These are phyloP conservation scores for Microchirus variegatus DNA, from an alignment of 2,797 vertebrate genomes.

Conservation along the genomic window DNA sequence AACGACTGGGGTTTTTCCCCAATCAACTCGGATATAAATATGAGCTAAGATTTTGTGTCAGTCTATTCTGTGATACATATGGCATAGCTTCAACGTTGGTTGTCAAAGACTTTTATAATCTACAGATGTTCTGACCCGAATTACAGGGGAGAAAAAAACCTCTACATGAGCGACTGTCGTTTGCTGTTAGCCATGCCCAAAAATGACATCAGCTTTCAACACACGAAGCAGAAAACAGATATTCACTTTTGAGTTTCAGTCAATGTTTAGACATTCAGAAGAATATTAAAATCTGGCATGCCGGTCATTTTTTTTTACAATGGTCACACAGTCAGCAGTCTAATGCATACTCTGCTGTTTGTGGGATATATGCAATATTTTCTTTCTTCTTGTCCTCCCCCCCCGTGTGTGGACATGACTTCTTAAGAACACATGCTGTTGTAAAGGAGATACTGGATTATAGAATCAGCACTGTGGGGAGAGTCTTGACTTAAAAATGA, in stretches of 20 bases:
- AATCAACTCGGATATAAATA: conserved; percentile 40
- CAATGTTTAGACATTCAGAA: conserved; percentile 44
- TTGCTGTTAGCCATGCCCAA: conserved; percentile 35
- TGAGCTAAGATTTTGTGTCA: conserved; percentile 34
- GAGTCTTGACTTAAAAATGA: conserved; percentile 83
- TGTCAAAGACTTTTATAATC: conserved; percentile 52
- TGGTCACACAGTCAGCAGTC: conserved; percentile 61
- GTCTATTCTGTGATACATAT: conserved; percentile 23
- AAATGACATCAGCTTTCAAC: conserved; percentile 46
- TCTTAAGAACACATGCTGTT: conserved; percentile 81
- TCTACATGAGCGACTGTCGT: conserved; percentile 37
- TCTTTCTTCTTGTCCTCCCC: conserved; percentile 69
- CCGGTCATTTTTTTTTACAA: conserved; percentile 40
- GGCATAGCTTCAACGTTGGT: conserved; percentile 39
- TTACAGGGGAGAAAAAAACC: conserved; percentile 48
- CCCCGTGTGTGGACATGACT: conserved; percentile 76
- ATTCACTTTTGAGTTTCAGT: conserved; percentile 5
- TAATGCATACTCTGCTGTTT: conserved; percentile 63
- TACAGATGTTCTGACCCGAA: conserved; percentile 50
- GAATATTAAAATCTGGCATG: conserved; percentile 53
- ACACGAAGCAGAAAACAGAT: conserved; percentile 18
- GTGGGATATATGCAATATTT: conserved; percentile 72
- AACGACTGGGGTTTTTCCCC: conserved; percentile 17
- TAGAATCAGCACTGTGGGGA: conserved; percentile 82
- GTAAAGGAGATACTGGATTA: conserved; percentile 86